phyloP scores from a whole-genome alignment of 1,140 invertebrate species.

The Bombus pascuorum region DNA sequence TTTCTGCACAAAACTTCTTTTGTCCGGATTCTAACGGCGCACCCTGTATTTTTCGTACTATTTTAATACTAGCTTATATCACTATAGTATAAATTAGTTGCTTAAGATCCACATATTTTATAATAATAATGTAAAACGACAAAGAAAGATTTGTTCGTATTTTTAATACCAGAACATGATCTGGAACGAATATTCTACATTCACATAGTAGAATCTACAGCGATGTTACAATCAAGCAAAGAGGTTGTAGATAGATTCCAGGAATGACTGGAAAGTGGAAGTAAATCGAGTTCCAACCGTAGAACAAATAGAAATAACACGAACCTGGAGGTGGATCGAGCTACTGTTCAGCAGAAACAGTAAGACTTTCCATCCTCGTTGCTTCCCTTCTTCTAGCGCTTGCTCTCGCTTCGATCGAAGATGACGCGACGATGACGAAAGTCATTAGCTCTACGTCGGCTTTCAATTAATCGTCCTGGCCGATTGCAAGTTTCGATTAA shows the following conservation, averaged over 20 bases:
- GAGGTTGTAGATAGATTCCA: no score
- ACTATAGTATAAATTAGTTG: neutral
- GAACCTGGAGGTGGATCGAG: neutral
- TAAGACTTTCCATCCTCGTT: neutral
- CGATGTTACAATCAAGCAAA: neutral
- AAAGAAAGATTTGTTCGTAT: neutral
- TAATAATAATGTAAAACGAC: neutral
- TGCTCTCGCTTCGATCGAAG: neutral
- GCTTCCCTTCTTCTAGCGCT: neutral
- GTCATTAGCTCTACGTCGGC: neutral
- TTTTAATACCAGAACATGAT: neutral
- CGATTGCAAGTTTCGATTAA: constrained; percentile 19
- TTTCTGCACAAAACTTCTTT: no score
- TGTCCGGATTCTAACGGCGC: no score
- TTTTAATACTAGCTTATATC: no score
- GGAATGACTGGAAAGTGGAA: neutral
- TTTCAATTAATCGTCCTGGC: constrained; percentile 14
- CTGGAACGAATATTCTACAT: neutral
- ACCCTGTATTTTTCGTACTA: no score
- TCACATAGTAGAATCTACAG: neutral
- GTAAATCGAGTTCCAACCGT: neutral
- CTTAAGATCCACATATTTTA: neutral
- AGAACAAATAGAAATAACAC: neutral
- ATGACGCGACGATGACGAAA: constrained; percentile 25
- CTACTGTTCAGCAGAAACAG: neutral